Base-by-base conservation (phyloP, 1,140 invertebrate genomes). In the Drosophila arizonae region DNA sequence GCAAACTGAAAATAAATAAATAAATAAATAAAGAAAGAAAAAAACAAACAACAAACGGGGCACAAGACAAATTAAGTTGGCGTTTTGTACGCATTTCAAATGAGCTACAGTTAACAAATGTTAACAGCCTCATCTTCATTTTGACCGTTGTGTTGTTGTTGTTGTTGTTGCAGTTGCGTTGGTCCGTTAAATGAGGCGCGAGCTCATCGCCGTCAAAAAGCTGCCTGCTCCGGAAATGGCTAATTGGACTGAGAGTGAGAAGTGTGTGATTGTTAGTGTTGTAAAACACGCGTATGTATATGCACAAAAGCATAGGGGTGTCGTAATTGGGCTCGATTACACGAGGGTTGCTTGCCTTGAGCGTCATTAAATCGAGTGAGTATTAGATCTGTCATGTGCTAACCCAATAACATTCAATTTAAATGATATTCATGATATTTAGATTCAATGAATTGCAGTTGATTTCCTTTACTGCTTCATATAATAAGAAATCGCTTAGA, bases 91-190 rank as follows among this genome's bases (percentile, higher is more conserved):
- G 81, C 81, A 78, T 86, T 77, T 60, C 28, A 69, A 86, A 86
- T 86, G 81, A 86, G 81, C 81, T 72, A 78, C 81, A 86, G 79
- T 79, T 82, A 79, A 76, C 58, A 76, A 45, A 55, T 54, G 81
- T 74, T 85, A 85, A 67, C 77, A 69, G 81, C 63, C 55, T 67
- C 70, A 69, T 73, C 57, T 73, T 62, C 51, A 73, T 56, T 51
- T 69, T 62, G 57, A 41, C 26, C 63, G 48, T 56, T 64, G 26
- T 43, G 50, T 17, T 66, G 43, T 15, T 39, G 13, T 26, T 57
- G 48, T 45, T 43, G 41, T 15, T 15, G 13, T 11, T 6, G n/a
- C 43, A 45, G 13, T 45, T 45, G 43, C 13, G 43, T 9, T 50
- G 63, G 45, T 39, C 60, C 75, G 67, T 72, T 87, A 76, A 87